Conservation (phyloP, 2,888 invertebrate genomes). For the Frankliniella intonsa region DNA sequence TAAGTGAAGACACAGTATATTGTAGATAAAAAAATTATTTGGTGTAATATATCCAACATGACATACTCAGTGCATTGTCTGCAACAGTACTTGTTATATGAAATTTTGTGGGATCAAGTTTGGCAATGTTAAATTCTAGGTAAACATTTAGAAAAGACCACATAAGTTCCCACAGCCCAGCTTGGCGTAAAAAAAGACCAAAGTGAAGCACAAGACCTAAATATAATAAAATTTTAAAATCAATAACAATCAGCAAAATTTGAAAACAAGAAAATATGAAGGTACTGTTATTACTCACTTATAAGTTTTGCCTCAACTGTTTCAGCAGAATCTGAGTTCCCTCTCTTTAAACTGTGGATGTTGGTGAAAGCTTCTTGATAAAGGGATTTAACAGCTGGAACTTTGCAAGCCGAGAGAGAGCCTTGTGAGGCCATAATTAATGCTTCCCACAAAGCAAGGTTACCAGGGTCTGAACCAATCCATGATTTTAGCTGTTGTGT, state of each 20-base stretch:
- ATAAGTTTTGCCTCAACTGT: slow-evolving; percentile 36
- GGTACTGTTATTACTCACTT: slow-evolving; percentile 37
- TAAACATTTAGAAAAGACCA: slow-evolving; percentile 66
- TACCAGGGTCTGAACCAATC: slow-evolving; percentile 50
- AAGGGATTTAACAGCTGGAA: slow-evolving; percentile 54
- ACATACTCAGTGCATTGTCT: slow-evolving; percentile 49
- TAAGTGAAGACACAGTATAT: not conserved
- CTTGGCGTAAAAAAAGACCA: slow-evolving; percentile 60
- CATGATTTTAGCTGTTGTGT: slow-evolving; percentile 49
- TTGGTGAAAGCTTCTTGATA: slow-evolving; percentile 44
- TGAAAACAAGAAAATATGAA: not conserved
- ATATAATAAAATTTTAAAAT: slow-evolving; percentile 33
- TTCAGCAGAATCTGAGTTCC: not conserved
- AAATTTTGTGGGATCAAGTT: slow-evolving; percentile 42
- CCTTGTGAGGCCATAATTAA: slow-evolving; percentile 52
- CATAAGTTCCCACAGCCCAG: slow-evolving; percentile 69
- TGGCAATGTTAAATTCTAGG: slow-evolving; percentile 60
- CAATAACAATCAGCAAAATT: not conserved
- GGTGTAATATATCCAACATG: slow-evolving; percentile 8
- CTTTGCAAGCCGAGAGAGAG: slow-evolving; percentile 60
- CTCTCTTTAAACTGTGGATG: slow-evolving; percentile 13
- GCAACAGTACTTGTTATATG: slow-evolving; percentile 43
- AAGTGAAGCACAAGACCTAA: slow-evolving; percentile 51
- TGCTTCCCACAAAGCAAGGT: slow-evolving; percentile 50
- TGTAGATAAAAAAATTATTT: not conserved